Evolutionary conservation across 2,888 invertebrate species (phyloP).

Genomic region (Lordiphosa andalusiaca): DNA sequence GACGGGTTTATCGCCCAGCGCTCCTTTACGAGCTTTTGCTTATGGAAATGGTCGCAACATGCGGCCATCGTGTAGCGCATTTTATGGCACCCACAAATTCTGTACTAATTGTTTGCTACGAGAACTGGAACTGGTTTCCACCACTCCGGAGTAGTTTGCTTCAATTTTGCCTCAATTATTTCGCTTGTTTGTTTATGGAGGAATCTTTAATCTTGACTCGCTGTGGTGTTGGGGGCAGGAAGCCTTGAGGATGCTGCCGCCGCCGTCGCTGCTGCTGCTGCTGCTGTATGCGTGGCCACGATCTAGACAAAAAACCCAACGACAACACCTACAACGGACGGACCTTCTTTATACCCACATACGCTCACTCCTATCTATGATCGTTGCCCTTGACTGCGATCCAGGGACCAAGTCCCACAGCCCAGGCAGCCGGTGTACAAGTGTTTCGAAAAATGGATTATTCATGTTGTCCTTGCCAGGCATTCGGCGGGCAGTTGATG

Average conservation of each 20-base stretch:
- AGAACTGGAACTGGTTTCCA: constrained; percentile 51
- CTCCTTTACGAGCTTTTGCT: constrained; percentile 38
- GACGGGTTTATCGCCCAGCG: constrained; percentile 8
- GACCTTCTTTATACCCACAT: constrained; percentile 20
- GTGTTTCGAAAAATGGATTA: constrained; percentile 69
- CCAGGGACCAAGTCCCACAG: neutral
- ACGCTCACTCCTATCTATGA: constrained; percentile 45
- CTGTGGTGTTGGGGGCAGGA: constrained; percentile 49
- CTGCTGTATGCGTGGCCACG: constrained; percentile 60
- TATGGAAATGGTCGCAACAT: constrained; percentile 58
- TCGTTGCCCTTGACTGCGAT: constrained; percentile 24
- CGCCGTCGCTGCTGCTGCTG: constrained; percentile 6
- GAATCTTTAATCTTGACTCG: constrained; percentile 71
- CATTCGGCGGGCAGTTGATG: constrained; percentile 20
- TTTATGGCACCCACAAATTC: constrained; percentile 76
- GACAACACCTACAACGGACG: constrained; percentile 44
- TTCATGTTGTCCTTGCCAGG: constrained; percentile 62
- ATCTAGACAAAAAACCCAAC: constrained; percentile 50
- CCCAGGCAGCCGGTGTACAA: constrained; percentile 33
- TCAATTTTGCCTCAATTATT: constrained; percentile 77
- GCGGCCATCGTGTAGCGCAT: constrained; percentile 65
- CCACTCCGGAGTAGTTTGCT: constrained; percentile 57
- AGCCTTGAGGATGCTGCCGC: constrained; percentile 53
- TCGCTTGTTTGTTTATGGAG: constrained; percentile 76
- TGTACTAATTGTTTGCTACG: constrained; percentile 70